These are phyloP conservation scores for Brachyhypopomus gauderio DNA, from an alignment of 2,113 vertebrate genomes.

Conservation along the genomic window DNA sequence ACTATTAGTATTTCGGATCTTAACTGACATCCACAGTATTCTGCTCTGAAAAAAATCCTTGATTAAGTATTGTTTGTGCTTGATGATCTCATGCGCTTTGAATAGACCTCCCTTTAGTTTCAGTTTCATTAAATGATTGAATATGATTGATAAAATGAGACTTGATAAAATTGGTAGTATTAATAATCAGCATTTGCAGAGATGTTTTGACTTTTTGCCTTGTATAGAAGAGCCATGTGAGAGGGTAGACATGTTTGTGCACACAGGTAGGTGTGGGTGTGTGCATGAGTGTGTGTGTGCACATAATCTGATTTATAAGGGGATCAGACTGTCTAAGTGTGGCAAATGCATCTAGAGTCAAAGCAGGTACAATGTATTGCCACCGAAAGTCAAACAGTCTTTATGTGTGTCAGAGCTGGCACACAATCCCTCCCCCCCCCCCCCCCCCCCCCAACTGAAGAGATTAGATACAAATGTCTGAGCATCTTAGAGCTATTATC, in stretches of 20 bases:
- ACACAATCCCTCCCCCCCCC: no score
- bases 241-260: neutral
- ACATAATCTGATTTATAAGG: neutral
- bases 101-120: neutral
- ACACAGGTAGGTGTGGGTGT: no score
- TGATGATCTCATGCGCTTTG: neutral
- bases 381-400: neutral
- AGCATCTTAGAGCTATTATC: conserved; percentile 35
- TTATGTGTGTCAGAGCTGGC: conserved; percentile 14
- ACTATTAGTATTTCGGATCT: neutral
- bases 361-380: neutral
- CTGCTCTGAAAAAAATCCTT: neutral
- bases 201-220: neutral
- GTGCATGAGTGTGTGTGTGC: neutral
- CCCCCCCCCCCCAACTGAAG: neutral
- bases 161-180: neutral
- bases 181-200: neutral
- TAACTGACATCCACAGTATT: neutral
- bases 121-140: neutral
- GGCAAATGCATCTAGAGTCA: neutral
- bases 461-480: conserved; percentile 23
- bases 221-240: neutral
- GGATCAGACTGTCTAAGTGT: neutral
- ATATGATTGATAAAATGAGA: neutral
- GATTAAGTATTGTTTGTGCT: neutral